phyloP scores from a whole-genome alignment of 2,888 invertebrate species.

The Drosophila koepferae region DNA sequence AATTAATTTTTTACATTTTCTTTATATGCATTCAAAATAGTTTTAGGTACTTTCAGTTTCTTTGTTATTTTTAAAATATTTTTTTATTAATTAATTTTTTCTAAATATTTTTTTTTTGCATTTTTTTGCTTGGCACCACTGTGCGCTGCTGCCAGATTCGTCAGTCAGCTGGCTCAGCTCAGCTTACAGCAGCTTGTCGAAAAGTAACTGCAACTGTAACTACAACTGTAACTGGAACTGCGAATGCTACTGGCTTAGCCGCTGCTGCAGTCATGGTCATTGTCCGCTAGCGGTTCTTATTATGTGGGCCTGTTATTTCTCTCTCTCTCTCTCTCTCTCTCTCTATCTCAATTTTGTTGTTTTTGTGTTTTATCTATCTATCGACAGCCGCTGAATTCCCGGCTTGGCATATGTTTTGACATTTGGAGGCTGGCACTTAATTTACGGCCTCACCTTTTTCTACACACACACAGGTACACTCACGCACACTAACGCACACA shows the following conservation, averaged over 20 bases:
- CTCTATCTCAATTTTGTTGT: neutral
- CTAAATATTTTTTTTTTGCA: neutral
- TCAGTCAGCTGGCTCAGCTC: neutral
- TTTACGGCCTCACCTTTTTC: conserved; percentile 63
- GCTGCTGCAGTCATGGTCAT: conserved; percentile 94
- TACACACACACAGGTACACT: neutral
- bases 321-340: neutral
- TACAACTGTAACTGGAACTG: conserved; percentile 34
- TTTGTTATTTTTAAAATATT: no score
- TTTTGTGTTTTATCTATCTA: conserved; percentile 8
- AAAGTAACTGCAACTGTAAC: conserved; percentile 29
- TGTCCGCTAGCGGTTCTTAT: conserved; percentile 58
- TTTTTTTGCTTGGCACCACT: conserved; percentile 3
- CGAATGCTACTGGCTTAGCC: conserved; percentile 27
- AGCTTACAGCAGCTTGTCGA: conserved; percentile 20
- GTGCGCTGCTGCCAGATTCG: conserved; percentile 21
- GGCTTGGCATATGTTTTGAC: conserved; percentile 63
- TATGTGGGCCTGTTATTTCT: conserved; percentile 23
- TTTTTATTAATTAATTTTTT: no score
- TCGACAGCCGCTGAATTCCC: conserved; percentile 47
- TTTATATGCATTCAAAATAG: no score
- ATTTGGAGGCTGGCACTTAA: conserved; percentile 70
- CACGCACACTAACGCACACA: neutral
- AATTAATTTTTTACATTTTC: neutral
- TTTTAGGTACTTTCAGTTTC: no score